Evolutionary conservation across 37 sponge, comb jelly and placozoan species (phyloP).

Genomic region (Aplysina aerophoba): DNA sequence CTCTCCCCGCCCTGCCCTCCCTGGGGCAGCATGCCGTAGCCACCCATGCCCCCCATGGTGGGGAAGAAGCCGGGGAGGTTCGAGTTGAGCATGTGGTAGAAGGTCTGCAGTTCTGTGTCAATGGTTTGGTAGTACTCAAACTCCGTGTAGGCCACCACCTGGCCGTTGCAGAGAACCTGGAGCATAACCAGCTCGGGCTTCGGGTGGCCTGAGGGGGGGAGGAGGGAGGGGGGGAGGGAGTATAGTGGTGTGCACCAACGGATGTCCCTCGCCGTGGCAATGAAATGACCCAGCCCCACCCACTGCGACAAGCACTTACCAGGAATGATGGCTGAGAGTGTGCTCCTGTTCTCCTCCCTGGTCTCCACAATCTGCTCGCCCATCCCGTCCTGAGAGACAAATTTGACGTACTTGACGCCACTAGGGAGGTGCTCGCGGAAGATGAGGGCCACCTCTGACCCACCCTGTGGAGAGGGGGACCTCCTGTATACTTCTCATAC

Average conservation of each 20-base stretch:
- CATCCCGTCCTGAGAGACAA: constrained; percentile 25
- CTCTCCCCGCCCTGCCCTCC: too few relatives aligned
- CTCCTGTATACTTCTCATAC: too few relatives aligned
- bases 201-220: constrained; percentile 32
- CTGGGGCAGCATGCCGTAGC: not conserved
- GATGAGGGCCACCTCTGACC: constrained; percentile 63
- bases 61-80: constrained; percentile 62
- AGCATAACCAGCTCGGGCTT: constrained; percentile 57
- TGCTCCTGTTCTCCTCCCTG: constrained; percentile 42
- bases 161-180: constrained; percentile 53
- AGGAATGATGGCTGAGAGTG: constrained; percentile 57
- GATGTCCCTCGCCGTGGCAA: too few relatives aligned
- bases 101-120: constrained; percentile 34
- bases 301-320: too few relatives aligned
- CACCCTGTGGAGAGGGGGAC: constrained; percentile 46
- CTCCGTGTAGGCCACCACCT: constrained; percentile 50
- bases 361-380: constrained; percentile 31
- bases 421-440: constrained; percentile 57
- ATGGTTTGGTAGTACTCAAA: constrained; percentile 64
- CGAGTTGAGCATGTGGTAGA: constrained; percentile 55
- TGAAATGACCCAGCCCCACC: too few relatives aligned
- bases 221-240: not conserved
- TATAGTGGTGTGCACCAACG: too few relatives aligned
- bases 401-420: constrained; percentile 56
- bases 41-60: constrained; percentile 33